Evolutionary conservation across 2,888 invertebrate species (phyloP).

Genomic region (Calameuta pallipes): DNA sequence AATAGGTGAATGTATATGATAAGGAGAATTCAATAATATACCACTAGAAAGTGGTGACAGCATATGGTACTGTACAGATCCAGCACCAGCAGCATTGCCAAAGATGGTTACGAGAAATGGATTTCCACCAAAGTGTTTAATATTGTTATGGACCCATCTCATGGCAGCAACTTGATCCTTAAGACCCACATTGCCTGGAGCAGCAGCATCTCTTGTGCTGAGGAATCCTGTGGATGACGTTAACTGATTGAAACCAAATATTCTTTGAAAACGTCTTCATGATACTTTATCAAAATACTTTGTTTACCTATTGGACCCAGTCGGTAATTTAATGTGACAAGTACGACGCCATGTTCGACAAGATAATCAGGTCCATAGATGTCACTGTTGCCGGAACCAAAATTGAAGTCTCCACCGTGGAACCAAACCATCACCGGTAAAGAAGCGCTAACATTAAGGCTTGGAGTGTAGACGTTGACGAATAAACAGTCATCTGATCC

Average conservation of each 20-base stretch:
- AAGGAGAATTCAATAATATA: too few species aligned
- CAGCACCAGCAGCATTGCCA: constrained; percentile 66
- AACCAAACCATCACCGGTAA: too few species aligned
- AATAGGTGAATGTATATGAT: too few species aligned
- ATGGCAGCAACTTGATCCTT: constrained; percentile 65
- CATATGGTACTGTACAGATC: constrained; percentile 64
- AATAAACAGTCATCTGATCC: too few species aligned
- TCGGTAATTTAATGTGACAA: constrained; percentile 55
- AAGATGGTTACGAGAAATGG: constrained; percentile 61
- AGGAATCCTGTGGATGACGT: constrained; percentile 45
- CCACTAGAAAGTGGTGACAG: constrained; percentile 51
- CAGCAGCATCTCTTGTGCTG: constrained; percentile 37
- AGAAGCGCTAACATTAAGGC: too few species aligned
- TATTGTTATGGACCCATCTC: constrained; percentile 62
- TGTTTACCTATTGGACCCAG: constrained; percentile 50
- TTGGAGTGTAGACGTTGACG: too few species aligned
- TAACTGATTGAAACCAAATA: background rate
- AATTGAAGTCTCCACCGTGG: too few species aligned
- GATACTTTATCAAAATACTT: too few species aligned
- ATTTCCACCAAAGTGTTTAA: constrained; percentile 63
- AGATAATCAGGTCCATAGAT: constrained; percentile 53
- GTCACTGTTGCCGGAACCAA: constrained; percentile 37
- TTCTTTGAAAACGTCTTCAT: too few species aligned
- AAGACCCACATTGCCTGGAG: constrained; percentile 58
- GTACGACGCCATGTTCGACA: constrained; percentile 53